phyloP scores from a whole-genome alignment of 2,797 vertebrate genomes.

The Argentina silus region DNA sequence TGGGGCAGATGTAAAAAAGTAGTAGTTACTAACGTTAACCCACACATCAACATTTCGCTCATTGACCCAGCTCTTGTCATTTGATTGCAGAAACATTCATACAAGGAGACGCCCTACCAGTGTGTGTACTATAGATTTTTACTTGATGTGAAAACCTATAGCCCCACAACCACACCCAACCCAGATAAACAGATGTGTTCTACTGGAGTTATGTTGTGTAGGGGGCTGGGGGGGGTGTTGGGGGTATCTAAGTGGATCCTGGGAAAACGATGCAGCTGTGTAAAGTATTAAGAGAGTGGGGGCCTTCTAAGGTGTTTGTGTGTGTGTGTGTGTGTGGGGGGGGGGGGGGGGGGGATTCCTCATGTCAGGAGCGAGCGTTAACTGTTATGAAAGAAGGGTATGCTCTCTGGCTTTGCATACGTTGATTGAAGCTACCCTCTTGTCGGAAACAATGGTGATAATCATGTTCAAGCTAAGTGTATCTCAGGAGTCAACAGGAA shows the following conservation, averaged over 20 bases:
- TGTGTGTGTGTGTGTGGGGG: neutral
- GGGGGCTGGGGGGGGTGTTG: constrained; percentile 9
- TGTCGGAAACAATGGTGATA: constrained; percentile 7
- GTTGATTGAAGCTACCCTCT: neutral
- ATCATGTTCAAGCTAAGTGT: neutral
- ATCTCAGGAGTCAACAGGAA: neutral
- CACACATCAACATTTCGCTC: constrained; percentile 29
- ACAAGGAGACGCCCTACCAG: constrained; percentile 47
- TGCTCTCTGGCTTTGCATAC: constrained; percentile 7
- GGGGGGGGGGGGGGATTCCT: constrained; percentile 12
- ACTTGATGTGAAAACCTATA: constrained; percentile 54
- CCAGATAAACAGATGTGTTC: constrained; percentile 66
- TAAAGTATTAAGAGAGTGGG: constrained; percentile 31
- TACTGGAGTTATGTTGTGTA: constrained; percentile 4
- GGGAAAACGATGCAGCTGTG: constrained; percentile 44
- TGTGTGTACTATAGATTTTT: constrained; percentile 52
- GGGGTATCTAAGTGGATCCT: constrained; percentile 27
- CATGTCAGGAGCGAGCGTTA: constrained; percentile 18
- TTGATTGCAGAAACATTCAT: constrained; percentile 60
- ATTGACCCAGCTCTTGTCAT: constrained; percentile 58
- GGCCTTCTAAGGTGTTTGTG: constrained; percentile 1
- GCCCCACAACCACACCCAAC: constrained; percentile 59
- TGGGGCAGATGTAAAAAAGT: neutral
- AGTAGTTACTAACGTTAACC: neutral
- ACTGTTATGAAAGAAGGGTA: constrained; percentile 7